phyloP scores from a whole-genome alignment of 2,113 vertebrate species.

The Dascyllus trimaculatus region DNA sequence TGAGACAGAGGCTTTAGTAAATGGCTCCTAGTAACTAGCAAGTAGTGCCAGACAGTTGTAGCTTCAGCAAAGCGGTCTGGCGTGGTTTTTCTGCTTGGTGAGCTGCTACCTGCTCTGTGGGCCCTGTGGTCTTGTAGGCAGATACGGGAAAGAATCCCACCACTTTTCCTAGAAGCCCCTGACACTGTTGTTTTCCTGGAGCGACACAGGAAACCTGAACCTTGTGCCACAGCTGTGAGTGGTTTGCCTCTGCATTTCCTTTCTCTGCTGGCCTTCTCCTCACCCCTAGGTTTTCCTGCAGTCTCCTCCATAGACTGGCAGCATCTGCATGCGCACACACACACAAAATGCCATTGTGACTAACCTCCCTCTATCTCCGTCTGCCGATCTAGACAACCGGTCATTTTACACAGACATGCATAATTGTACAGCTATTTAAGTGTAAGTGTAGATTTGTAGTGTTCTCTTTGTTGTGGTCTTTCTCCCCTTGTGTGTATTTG shows the following conservation, averaged over 20 bases:
- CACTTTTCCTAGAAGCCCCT: constrained; percentile 71
- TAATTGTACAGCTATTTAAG: constrained; percentile 77
- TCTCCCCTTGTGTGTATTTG: constrained; percentile 42
- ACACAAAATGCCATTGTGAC: constrained; percentile 59
- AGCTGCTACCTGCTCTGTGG: constrained; percentile 32
- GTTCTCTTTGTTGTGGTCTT: constrained; percentile 68
- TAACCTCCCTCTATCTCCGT: constrained; percentile 69
- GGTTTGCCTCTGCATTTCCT: constrained; percentile 73
- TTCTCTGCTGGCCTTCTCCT: constrained; percentile 57
- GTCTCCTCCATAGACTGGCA: constrained; percentile 52
- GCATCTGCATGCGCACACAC: background rate
- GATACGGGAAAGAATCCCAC: constrained; percentile 39
- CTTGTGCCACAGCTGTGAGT: constrained; percentile 75
- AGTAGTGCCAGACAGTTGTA: constrained; percentile 31
- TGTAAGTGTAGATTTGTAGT: constrained; percentile 64
- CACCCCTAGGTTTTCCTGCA: constrained; percentile 42
- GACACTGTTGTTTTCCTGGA: constrained; percentile 73
- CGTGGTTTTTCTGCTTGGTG: background rate
- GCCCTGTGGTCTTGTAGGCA: constrained; percentile 11
- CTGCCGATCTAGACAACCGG: constrained; percentile 75
- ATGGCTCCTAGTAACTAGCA: constrained; percentile 24
- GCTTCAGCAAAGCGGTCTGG: background rate
- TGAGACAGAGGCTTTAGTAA: constrained; percentile 42
- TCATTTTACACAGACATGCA: constrained; percentile 78
- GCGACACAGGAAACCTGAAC: constrained; percentile 72